Percentiles rank a stretch among this genome's conserved stretches.
phyloP scores from a whole-genome alignment of 2,888 invertebrate species.

The Pammene fasciana region DNA sequence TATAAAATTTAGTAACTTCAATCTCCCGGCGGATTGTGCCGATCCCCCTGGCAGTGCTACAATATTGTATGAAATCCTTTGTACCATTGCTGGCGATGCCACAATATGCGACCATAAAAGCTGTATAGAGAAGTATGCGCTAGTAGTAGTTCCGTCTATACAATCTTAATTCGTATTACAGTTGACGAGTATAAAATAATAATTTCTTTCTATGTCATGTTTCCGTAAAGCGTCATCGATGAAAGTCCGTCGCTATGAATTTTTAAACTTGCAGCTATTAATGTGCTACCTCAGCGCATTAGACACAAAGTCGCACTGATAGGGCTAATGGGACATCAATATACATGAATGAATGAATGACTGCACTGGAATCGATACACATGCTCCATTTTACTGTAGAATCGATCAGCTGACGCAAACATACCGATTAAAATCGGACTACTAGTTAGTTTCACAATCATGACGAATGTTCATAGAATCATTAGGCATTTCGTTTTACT shows the following conservation, averaged over 20 bases:
- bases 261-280: background rate
- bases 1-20: too few species aligned
- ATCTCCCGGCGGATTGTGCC: too few species aligned
- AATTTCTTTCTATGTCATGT: background rate
- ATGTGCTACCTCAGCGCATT: background rate
- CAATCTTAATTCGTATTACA: background rate
- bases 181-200: too few species aligned
- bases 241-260: background rate
- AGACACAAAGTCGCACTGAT: slow-evolving; percentile 3
- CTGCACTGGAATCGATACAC: slow-evolving; percentile 35
- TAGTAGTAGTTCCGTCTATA: too few species aligned
- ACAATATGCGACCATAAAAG: too few species aligned
- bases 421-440: background rate
- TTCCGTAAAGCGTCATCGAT: background rate
- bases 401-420: slow-evolving; percentile 14
- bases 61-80: too few species aligned
- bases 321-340: slow-evolving; percentile 18
- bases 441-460: background rate
- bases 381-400: slow-evolving; percentile 24
- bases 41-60: too few species aligned
- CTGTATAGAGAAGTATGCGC: too few species aligned
- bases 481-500: background rate
- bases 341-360: slow-evolving; percentile 18
- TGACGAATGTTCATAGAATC: background rate
- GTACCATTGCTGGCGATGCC: too few species aligned